Conservation (phyloP, 2,797 vertebrate species). For the Xenops minutus region DNA sequence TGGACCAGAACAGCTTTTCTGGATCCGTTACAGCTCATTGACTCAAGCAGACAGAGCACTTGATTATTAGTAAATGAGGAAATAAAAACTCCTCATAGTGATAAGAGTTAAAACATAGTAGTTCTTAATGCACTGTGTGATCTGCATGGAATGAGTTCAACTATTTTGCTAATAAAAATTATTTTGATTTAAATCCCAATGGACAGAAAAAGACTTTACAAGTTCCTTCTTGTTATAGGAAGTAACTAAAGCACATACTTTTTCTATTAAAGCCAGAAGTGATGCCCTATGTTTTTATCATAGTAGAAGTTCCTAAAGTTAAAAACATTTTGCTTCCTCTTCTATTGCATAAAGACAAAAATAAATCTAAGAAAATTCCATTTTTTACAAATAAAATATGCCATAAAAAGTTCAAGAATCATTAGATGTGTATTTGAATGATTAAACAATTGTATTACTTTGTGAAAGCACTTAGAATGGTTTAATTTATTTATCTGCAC, state of each 20-base stretch:
- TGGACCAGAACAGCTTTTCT: background rate
- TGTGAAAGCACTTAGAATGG: constrained; percentile 39
- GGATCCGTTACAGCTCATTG: background rate
- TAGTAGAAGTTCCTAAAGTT: background rate
- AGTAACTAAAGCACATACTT: background rate
- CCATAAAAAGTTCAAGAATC: constrained; percentile 16
- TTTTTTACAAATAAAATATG: background rate
- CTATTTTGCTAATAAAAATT: background rate
- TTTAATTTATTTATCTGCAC: constrained; percentile 55
- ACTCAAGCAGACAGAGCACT: background rate
- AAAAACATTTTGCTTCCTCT: background rate
- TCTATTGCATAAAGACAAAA: background rate
- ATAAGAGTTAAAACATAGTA: background rate
- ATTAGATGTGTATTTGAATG: constrained; percentile 25
- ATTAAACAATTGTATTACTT: constrained; percentile 28
- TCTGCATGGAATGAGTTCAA: background rate
- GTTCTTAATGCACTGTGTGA: background rate
- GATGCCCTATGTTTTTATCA: background rate
- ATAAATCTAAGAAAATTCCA: background rate
- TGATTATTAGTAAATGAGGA: background rate
- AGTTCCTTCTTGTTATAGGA: background rate
- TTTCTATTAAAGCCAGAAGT: background rate
- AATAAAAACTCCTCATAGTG: background rate
- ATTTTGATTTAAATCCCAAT: background rate
- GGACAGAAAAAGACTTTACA: background rate